Conservation (phyloP, 2,113 vertebrate genomes). For the Alethe castanea region DNA sequence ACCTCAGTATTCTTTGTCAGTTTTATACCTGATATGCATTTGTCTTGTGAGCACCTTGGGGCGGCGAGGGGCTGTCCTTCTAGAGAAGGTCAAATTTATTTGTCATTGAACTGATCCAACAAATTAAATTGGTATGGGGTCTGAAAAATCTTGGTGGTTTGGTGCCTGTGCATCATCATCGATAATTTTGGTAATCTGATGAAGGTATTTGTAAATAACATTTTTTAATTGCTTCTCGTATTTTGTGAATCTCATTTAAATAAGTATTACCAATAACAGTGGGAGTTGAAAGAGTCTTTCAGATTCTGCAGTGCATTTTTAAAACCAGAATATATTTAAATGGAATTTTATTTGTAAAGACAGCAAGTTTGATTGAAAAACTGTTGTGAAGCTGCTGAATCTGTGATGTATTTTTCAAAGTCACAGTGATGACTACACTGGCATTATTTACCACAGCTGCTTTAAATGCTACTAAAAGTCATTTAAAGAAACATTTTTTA, state of each 20-base stretch:
- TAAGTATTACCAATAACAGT: not conserved
- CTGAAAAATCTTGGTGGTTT: not conserved
- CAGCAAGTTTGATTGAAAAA: not conserved
- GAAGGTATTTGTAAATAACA: not conserved
- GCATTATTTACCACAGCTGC: not conserved
- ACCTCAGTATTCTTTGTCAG: not conserved
- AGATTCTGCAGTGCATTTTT: not conserved
- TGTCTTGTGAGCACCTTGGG: not conserved
- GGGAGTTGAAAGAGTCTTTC: not conserved
- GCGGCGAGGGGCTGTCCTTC: rapidly evolving
- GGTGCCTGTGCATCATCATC: not conserved
- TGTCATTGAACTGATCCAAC: not conserved
- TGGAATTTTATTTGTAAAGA: not conserved
- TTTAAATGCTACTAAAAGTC: not conserved
- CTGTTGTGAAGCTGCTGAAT: not conserved
- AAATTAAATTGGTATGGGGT: not conserved
- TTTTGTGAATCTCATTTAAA: not conserved
- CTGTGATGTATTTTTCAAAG: not conserved
- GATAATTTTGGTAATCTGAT: not conserved
- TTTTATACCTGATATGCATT: not conserved
- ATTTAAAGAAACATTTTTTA: not conserved
- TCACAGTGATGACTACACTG: not conserved
- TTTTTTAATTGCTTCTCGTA: not conserved
- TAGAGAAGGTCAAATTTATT: not conserved
- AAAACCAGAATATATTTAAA: not conserved